These are phyloP conservation scores for Pinna nobilis DNA, from an alignment of 1,140 invertebrate genomes.

Conservation along the genomic window DNA sequence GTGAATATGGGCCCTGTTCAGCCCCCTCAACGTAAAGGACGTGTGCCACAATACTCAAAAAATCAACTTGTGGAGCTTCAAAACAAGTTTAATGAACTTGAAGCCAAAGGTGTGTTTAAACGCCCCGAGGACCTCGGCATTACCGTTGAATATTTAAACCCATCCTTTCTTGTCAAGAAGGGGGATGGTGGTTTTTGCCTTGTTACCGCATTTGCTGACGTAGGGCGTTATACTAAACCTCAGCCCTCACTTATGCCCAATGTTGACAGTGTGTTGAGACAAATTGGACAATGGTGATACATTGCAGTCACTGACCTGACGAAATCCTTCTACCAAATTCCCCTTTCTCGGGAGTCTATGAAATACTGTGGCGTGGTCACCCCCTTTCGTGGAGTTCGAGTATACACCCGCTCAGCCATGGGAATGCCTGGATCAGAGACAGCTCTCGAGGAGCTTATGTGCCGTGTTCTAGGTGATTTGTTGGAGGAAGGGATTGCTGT, in stretches of 20 bases:
- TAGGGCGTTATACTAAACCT: slow-evolving; percentile 39
- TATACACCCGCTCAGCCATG: slow-evolving; percentile 40
- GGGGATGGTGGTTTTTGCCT: slow-evolving; percentile 20
- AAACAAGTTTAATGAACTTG: slow-evolving; percentile 43
- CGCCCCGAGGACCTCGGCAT: slow-evolving; percentile 21
- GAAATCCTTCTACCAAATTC: slow-evolving; percentile 46
- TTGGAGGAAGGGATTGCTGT: slow-evolving; percentile 36
- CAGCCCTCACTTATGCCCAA: slow-evolving; percentile 40
- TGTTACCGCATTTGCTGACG: slow-evolving; percentile 36
- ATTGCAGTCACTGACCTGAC: slow-evolving; percentile 40
- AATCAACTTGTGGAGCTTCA: slow-evolving; percentile 42
- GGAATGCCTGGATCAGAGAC: slow-evolving; percentile 49
- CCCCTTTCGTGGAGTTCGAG: slow-evolving; percentile 42
- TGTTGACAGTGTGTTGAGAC: slow-evolving; percentile 33
- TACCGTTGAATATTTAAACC: slow-evolving; percentile 33
- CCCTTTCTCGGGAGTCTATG: slow-evolving; percentile 38
- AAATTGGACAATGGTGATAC: slow-evolving; percentile 45
- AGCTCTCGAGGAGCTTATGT: too few relatives aligned
- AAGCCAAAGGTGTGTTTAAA: slow-evolving; percentile 13
- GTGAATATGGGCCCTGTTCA: slow-evolving; percentile 53
- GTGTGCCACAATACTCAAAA: slow-evolving; percentile 42
- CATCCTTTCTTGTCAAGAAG: slow-evolving; percentile 32
- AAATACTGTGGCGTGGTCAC: slow-evolving; percentile 46
- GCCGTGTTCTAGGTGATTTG: slow-evolving; percentile 43
- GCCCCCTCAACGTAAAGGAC: slow-evolving; percentile 50